A percentile compares a stretch with the other conserved stretches of the same genome.
Conservation (phyloP, 2,113 vertebrate genomes). For the Laticauda laticaudata region DNA sequence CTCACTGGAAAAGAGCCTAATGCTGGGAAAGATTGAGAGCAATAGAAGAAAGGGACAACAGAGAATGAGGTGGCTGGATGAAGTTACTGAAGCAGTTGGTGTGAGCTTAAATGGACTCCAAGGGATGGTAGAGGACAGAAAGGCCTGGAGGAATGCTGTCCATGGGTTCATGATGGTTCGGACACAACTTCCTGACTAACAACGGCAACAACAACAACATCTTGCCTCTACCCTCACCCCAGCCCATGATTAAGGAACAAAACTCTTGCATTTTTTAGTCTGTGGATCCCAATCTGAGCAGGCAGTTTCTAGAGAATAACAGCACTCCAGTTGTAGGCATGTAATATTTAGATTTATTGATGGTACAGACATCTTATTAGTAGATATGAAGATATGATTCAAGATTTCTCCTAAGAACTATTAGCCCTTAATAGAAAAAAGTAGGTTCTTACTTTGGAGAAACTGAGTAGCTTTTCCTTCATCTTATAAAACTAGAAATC, state of each 20-base stretch:
- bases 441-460: neutral
- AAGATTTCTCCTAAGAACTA: neutral
- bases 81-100: no score
- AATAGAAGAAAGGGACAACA: no score
- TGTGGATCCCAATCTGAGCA: neutral
- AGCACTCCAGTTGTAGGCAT: neutral
- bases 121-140: no score
- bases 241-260: neutral
- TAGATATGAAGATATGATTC: neutral
- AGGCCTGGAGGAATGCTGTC: no score
- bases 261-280: neutral
- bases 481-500: neutral
- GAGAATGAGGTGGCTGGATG: no score
- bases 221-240: neutral
- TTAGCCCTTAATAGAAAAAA: neutral
- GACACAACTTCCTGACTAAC: no score
- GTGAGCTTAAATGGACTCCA: no score
- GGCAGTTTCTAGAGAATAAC: neutral
- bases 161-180: no score
- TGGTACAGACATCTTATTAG: neutral
- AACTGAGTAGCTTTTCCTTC: neutral
- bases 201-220: neutral
- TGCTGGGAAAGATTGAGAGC: no score
- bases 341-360: neutral
- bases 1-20: no score